phyloP scores from a whole-genome alignment of 64 coral and sea anemone species.

The Trachythela sp. region DNA sequence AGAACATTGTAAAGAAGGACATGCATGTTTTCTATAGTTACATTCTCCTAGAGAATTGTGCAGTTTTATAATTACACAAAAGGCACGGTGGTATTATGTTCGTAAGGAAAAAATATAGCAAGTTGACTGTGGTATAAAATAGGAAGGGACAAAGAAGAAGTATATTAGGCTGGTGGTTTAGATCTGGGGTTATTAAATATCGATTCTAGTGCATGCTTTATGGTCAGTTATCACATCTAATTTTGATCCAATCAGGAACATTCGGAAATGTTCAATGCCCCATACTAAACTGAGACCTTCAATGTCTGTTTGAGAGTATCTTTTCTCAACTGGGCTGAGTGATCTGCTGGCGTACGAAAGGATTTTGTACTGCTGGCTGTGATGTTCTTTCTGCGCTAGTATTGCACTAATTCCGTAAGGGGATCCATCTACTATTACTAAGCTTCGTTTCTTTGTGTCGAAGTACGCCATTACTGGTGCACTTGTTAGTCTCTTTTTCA shows the following conservation, averaged over 20 bases:
- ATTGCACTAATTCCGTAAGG: constrained; percentile 29
- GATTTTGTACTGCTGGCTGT: constrained; percentile 7
- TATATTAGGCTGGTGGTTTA: background rate
- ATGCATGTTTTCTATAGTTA: too few relatives aligned
- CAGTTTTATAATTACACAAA: too few relatives aligned
- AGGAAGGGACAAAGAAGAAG: too few relatives aligned
- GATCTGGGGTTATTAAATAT: constrained; percentile 17
- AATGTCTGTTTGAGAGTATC: constrained; percentile 36
- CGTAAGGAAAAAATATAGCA: too few relatives aligned
- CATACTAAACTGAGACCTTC: constrained; percentile 33
- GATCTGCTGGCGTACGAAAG: constrained; percentile 33
- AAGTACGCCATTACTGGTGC: too few relatives aligned
- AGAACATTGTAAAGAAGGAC: too few relatives aligned
- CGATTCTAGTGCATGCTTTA: constrained; percentile 26
- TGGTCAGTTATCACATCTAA: constrained; percentile 26
- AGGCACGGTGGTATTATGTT: too few relatives aligned
- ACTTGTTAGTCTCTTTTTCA: too few relatives aligned
- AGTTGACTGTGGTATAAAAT: too few relatives aligned
- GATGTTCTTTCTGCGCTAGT: background rate
- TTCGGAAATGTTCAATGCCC: constrained; percentile 25
- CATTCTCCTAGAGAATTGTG: too few relatives aligned
- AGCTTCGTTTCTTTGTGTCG: too few relatives aligned
- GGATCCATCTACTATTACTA: too few relatives aligned
- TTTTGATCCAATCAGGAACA: constrained; percentile 21
- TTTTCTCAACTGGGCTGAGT: constrained; percentile 21